Evolutionary conservation across 2,113 vertebrate species (phyloP), one percentile per base, ranked within the genome.

Genomic region (Anolis sagrei): DNA sequence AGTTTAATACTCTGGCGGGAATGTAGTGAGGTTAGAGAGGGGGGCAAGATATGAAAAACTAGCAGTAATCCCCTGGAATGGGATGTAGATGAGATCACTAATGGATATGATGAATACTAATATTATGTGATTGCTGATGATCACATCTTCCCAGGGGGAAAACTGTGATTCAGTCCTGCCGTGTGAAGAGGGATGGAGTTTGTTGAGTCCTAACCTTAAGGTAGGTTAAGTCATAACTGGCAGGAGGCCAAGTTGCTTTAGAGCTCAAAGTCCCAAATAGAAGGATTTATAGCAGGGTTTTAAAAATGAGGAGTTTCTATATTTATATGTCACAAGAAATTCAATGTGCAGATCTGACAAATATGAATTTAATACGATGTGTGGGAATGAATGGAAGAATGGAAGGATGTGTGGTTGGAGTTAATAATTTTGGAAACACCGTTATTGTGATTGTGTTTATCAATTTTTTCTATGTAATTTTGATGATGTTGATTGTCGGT

Each of bases 101-200:
- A 74, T 58, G 81, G 88, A 77, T 84, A 76, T 29, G 81, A 77
- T 89, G 77, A 92, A 89, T 86, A 54, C 68, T 91, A 82, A 86
- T 86, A 84, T 85, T 90, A 82, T 82, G 74, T 89, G 89, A 85
- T 69, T 90, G 81, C 19, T 0, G 48, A 90, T 92, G 91, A 87
- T 89, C 88, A 92, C 88, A 88, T 86, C 89, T 92, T 93, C 89
- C 91, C 79, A 82, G 74, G 86, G 90, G 81, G 89, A 77, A 92
- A 90, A 90, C 85, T 81, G n/a, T 89, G 4, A 1, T 69, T 89
- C 58, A 72, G 66, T 69, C 88, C 83, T 84, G 77, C 85, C 85
- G 77, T 77, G 80, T 83, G 85, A 48, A 84, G 83, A 39, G 68
- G 79, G 66, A 86, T 83, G 36, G 58, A 89, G 2, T 29, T 75